A percentile compares a stretch with the other conserved stretches of the same genome.
phyloP scores from a whole-genome alignment of 2,888 invertebrate species.

The Cataglyphis cursor region DNA sequence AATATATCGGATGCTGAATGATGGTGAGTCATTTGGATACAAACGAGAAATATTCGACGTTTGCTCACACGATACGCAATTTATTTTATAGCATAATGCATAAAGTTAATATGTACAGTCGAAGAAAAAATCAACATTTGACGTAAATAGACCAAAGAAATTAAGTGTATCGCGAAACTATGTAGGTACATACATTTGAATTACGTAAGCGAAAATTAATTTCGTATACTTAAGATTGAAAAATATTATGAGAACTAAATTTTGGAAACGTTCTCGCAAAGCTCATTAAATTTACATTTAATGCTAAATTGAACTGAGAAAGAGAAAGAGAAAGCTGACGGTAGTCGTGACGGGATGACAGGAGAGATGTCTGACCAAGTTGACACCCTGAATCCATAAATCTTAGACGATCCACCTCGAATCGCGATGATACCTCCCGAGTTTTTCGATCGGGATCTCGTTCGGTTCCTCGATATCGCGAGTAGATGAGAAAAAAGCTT shows the following conservation, averaged over 20 bases:
- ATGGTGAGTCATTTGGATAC: background rate
- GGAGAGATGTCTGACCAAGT: background rate
- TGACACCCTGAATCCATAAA: slow-evolving; percentile 27
- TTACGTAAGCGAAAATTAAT: slow-evolving; percentile 2
- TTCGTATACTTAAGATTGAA: background rate
- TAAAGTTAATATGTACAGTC: background rate
- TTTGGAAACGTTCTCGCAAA: background rate
- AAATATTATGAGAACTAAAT: background rate
- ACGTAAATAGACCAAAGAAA: background rate
- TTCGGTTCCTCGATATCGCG: slow-evolving; percentile 40
- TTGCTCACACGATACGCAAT: background rate
- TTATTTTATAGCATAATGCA: background rate
- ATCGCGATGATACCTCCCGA: slow-evolving; percentile 24
- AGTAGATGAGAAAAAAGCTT: slow-evolving; percentile 69
- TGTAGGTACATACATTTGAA: background rate
- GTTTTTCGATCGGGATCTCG: slow-evolving; percentile 59
- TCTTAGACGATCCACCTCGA: slow-evolving; percentile 17
- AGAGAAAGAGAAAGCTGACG: background rate
- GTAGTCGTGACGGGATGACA: background rate
- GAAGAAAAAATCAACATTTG: background rate
- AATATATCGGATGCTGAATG: background rate
- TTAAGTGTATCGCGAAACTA: background rate
- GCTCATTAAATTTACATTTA: slow-evolving; percentile 27
- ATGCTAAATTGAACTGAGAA: background rate
- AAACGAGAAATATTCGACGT: background rate